Evolutionary conservation across 2,888 invertebrate genomes (phyloP).

Genomic region (Polyommatus icarus): DNA sequence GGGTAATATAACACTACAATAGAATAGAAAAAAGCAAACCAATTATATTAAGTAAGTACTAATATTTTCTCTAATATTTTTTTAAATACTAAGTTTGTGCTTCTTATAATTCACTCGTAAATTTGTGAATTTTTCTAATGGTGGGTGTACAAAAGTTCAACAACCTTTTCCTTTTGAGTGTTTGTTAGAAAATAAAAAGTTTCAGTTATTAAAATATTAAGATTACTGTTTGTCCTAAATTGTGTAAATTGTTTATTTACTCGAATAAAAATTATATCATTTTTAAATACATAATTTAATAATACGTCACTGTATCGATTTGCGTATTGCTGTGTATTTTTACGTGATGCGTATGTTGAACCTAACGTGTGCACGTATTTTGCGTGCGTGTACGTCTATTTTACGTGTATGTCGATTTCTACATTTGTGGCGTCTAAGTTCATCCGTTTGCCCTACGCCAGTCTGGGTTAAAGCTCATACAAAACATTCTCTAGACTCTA

Average conservation of each 20-base stretch:
- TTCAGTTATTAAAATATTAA: not conserved
- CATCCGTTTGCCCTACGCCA: too few relatives aligned
- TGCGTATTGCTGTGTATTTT: not conserved
- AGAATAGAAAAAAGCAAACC: not conserved
- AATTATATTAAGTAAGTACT: not conserved
- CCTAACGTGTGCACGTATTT: not conserved
- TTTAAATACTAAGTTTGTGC: not conserved
- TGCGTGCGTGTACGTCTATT: not conserved
- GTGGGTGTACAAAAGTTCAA: not conserved
- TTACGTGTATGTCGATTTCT: not conserved
- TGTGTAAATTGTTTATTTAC: not conserved
- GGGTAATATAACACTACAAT: not conserved
- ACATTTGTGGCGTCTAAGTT: not conserved
- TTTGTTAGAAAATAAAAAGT: not conserved
- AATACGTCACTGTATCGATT: not conserved
- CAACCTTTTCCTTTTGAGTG: not conserved
- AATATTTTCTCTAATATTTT: not conserved
- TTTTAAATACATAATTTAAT: too few relatives aligned
- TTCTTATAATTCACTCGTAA: not conserved
- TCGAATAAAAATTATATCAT: not conserved
- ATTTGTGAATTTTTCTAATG: not conserved
- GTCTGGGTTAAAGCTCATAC: too few relatives aligned
- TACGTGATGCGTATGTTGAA: too few relatives aligned
- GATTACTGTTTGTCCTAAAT: not conserved
- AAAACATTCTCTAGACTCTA: too few relatives aligned